Evolutionary conservation across 2,113 vertebrate species (phyloP), one percentile per base, ranked within the genome.

Genomic region (Furnarius figulus): DNA sequence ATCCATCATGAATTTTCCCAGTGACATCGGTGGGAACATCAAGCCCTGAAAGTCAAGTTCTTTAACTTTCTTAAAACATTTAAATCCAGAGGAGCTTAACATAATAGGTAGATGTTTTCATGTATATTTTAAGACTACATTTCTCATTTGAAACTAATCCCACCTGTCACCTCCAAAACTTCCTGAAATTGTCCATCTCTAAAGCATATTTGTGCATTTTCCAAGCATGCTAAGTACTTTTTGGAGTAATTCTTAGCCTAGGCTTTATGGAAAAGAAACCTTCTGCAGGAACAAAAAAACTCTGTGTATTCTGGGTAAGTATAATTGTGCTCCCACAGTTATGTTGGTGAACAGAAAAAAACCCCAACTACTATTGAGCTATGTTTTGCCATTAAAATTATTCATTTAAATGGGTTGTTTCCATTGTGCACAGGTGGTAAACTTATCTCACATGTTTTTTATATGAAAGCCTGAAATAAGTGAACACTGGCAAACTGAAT

Each of bases 361-460:
- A 50, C 21, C 47, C 40, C 42, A 56, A 88, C 95, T 95, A 90
- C 37, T 74, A 55, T 62, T 94, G 86, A 94, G 77, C 72, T 96
- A 53, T 44, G 31, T 79, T 77, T 87, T 80, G 15, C 77, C 52
- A 78, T 97, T 97, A 94, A 90, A 87, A 75, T 83, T 90, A 95
- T 94, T 96, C 75, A 42, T 92, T 95, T 96, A 91, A 95, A 78
- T 74, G 61, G 53, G 28, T 76, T 91, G 74, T 90, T 97, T 88
- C 88, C 74, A 97, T 73, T 89, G 73, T 61, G 58, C 82, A 93
- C 97, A 98, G 97, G 97, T 98, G 96, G 97, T 90, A 97, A 98
- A 97, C 70, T 96, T 97, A 94, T 88, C 89, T 97, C 92, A 93
- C 70, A 83, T 97, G 93, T 62, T 95, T 96, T 95, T 95, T 85